Base-by-base conservation (phyloP, 2,888 invertebrate species). In the Andrena praecox region DNA sequence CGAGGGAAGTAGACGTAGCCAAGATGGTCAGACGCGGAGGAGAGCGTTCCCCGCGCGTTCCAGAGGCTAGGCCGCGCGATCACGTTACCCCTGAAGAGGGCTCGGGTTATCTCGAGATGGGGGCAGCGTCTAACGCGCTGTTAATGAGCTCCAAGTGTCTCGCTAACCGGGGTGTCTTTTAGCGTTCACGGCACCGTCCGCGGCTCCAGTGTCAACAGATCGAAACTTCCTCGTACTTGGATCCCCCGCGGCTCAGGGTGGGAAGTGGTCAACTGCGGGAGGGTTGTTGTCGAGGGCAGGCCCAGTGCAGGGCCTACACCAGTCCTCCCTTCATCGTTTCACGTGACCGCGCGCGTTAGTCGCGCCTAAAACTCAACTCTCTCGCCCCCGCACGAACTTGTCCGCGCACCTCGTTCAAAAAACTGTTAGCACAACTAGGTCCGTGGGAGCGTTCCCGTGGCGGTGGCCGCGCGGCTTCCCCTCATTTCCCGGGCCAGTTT, bases 381-480 rank as follows among this genome's bases (percentile, higher is more conserved):
- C 27, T 33, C n/a, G 12, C 10, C 50, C 50, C 16, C n/a, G 59
- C n/a, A 20, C 2, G 10, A 48, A 68, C 42, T 42, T 78, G 5
- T 12, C 24, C 16, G 16, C 27, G 16, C 79, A 78, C 70, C 59
- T 10, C 10, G 59, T 77, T 64, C 29, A n/a, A 70, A 42, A 42
- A 66, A 50, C 59, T 66, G 52, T 60, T 66, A 63, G n/a, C 71
- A 20, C 27, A 12, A 2, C 31, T 1, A 31, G 52, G 16, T 20
- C 16, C 3, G 29, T 4, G 2, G 10, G 8, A 16, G 27, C 35
- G 24, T 31, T 33, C 27, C 35, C 16, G 7, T 0, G n/a, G 7
- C 12, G 6, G 2, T 24, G 1, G 16, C 1, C 70, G 4, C 3
- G 24, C 52, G 31, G 12, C 6, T 29, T 29, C 54, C 16, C 74